phyloP scores from a whole-genome alignment of 2,888 invertebrate genomes.

The Gymnocheta viridis region DNA sequence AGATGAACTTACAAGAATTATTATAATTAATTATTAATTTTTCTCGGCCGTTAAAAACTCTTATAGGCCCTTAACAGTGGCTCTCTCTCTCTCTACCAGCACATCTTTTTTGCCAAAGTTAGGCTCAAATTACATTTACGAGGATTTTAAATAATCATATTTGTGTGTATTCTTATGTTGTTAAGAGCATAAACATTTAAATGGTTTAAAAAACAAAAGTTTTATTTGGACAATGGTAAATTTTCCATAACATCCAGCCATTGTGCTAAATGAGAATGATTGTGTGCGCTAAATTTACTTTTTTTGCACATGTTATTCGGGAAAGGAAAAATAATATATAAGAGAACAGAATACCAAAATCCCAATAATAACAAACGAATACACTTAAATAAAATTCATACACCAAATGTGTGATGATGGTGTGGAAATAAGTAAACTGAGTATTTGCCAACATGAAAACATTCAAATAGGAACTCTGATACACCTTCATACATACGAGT shows the following conservation, averaged over 20 bases:
- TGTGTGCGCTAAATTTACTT: slow-evolving; percentile 35
- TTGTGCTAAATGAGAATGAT: slow-evolving; percentile 30
- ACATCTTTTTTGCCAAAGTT: not conserved
- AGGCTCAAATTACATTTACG: slow-evolving; percentile 22
- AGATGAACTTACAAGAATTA: too few species aligned
- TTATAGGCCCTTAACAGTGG: not conserved
- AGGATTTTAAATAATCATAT: slow-evolving; percentile 26
- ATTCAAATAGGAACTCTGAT: slow-evolving; percentile 13
- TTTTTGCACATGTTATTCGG: slow-evolving; percentile 2
- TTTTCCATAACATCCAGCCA: slow-evolving; percentile 57
- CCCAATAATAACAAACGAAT: slow-evolving; percentile 51
- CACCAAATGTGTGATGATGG: slow-evolving; percentile 34
- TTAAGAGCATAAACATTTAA: slow-evolving; percentile 63
- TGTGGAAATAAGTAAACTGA: slow-evolving; percentile 57
- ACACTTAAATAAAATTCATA: slow-evolving; percentile 65
- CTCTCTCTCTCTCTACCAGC: not conserved
- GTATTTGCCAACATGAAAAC: slow-evolving; percentile 61
- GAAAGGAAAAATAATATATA: not conserved
- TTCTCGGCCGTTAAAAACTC: too few species aligned
- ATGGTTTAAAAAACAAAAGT: slow-evolving; percentile 64
- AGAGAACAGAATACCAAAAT: slow-evolving; percentile 20
- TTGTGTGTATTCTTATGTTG: not conserved
- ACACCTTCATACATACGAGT: not conserved
- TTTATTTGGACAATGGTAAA: slow-evolving; percentile 63
- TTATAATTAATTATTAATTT: too few species aligned